Conservation (phyloP, 1,140 invertebrate species). For the Aphaenogaster rudis region DNA sequence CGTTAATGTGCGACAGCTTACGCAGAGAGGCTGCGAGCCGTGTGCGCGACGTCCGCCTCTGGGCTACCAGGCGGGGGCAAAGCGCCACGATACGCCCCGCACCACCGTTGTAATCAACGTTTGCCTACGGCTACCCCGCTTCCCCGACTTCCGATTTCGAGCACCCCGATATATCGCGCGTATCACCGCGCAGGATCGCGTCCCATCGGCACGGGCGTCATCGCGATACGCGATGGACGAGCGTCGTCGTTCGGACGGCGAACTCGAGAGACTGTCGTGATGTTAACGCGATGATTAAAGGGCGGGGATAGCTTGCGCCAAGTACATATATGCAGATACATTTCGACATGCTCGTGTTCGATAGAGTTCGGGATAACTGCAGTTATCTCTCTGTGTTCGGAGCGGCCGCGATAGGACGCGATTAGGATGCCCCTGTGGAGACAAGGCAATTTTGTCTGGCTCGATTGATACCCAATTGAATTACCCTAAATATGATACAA, state of each 20-base stretch:
- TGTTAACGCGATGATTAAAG: constrained; percentile 58
- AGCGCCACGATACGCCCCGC: not conserved
- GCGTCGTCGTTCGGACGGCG: constrained; percentile 21
- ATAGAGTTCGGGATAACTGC: not conserved
- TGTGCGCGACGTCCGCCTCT: constrained; percentile 24
- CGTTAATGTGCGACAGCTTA: constrained; percentile 49
- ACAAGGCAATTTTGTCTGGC: not conserved
- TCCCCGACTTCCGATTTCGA: constrained; percentile 53
- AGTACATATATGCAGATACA: constrained; percentile 1
- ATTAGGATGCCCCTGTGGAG: not conserved
- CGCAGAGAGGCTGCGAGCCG: constrained; percentile 36
- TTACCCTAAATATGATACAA: not conserved
- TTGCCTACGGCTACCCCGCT: not conserved
- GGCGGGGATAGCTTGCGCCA: constrained; percentile 10
- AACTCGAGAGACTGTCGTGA: constrained; percentile 31
- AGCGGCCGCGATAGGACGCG: not conserved
- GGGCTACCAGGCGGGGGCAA: not conserved
- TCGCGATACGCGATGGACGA: constrained; percentile 44
- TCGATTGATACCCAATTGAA: not conserved
- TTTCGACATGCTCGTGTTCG: constrained; percentile 34
- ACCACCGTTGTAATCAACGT: constrained; percentile 40
- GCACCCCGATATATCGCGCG: constrained; percentile 35
- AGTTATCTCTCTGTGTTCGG: not conserved
- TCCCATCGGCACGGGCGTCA: constrained; percentile 35
- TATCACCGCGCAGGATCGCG: constrained; percentile 32